These are phyloP conservation scores for Lapara coniferarum DNA, from an alignment of 2,888 invertebrate species.

Conservation along the genomic window DNA sequence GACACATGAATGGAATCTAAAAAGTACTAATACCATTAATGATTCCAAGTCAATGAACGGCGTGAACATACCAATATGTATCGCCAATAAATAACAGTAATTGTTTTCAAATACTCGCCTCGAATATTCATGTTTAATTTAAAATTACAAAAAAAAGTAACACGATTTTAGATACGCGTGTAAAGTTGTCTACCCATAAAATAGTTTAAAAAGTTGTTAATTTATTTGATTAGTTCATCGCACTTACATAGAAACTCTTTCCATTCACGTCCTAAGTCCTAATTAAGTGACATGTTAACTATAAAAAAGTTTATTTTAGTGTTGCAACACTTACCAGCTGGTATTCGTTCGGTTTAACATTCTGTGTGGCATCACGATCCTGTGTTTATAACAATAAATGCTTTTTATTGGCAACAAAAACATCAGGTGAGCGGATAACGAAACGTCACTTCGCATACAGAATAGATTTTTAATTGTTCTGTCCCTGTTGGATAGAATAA, in stretches of 20 bases:
- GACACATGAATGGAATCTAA: conserved; percentile 5
- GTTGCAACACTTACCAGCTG: conserved; percentile 55
- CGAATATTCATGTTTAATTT: conserved; percentile 19
- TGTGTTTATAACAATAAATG: conserved; percentile 63
- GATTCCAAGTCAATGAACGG: neutral
- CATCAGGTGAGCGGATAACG: conserved; percentile 62
- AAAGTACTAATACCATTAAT: conserved; percentile 9
- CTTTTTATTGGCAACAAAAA: conserved; percentile 73
- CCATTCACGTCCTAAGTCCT: conserved; percentile 54
- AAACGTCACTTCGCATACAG: conserved; percentile 62
- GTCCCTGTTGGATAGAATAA: conserved; percentile 58
- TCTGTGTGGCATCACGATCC: conserved; percentile 66
- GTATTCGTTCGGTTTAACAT: conserved; percentile 56
- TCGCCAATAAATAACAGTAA: conserved; percentile 15
- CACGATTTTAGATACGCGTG: neutral
- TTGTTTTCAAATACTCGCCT: conserved; percentile 20
- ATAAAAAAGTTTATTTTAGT: conserved; percentile 65
- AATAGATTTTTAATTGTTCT: conserved; percentile 76
- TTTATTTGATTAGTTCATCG: conserved; percentile 29
- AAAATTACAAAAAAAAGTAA: conserved; percentile 19
- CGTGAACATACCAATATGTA: neutral
- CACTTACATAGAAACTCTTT: conserved; percentile 33
- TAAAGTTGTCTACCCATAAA: conserved; percentile 13
- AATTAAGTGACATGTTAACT: conserved; percentile 66
- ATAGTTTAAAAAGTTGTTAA: conserved; percentile 24